A percentile compares a stretch with the other conserved stretches of the same genome.
Evolutionary conservation across 2,888 invertebrate species (phyloP).

Genomic region (Acrobasis suavella): DNA sequence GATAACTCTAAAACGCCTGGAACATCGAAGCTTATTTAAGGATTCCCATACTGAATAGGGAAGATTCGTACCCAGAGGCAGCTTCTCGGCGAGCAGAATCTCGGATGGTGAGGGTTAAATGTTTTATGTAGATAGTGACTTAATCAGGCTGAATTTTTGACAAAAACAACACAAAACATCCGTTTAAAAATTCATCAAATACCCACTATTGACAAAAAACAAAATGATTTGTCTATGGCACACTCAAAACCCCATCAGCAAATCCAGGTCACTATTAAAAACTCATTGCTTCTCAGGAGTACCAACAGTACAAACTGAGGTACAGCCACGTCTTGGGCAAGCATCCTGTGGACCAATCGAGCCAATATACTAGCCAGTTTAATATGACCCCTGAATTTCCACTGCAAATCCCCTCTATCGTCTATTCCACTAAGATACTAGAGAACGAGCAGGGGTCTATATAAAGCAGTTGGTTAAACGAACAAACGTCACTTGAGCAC

Average conservation of each 20-base stretch:
- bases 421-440: constrained; percentile 27
- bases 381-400: constrained; percentile 45
- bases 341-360: constrained; percentile 76
- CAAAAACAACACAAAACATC: not conserved
- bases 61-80: too few relatives aligned
- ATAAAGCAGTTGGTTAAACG: constrained; percentile 54
- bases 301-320: constrained; percentile 31
- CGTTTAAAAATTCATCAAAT: not conserved
- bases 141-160: too few relatives aligned
- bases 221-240: not conserved
- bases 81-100: too few relatives aligned
- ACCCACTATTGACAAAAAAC: not conserved
- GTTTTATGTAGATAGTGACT: too few relatives aligned
- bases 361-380: constrained; percentile 67
- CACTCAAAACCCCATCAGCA: not conserved
- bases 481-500: constrained; percentile 75
- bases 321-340: constrained; percentile 69
- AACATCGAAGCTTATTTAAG: too few relatives aligned
- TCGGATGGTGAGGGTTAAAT: too few relatives aligned
- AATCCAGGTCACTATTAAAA: constrained; percentile 16
- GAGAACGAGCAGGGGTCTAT: constrained; percentile 48
- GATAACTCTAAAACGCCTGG: too few relatives aligned
- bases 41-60: too few relatives aligned
- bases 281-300: constrained; percentile 25
- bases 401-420: constrained; percentile 34